Base-by-base conservation (phyloP, 2,888 invertebrate genomes). In the Drosophila cognata region DNA sequence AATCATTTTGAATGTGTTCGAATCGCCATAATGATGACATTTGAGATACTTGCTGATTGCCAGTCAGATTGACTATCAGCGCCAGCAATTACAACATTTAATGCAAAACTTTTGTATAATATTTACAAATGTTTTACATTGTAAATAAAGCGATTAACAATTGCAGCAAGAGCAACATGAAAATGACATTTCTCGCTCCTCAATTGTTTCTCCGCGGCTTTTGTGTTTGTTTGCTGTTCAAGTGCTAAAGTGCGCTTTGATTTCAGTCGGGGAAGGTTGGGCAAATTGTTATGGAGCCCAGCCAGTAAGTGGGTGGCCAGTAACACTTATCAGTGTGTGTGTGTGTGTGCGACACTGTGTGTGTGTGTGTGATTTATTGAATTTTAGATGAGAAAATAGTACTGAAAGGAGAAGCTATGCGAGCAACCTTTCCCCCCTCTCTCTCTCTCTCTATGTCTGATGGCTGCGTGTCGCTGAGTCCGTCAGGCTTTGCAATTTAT, bases 321-420 rank as follows among this genome's bases (percentile, higher is more conserved):
- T 53, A 35, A 69, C 76, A 81, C 63, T 74, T 71, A 74, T 84
- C 74, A 69, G 66, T 61, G 53, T 55, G 5, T 64, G 28, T 43
- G 16, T 63, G 50, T 61, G 73, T 67, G 78, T 69, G 56, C 21
- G 21, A 21, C 21, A 21, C 21, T 53, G 61, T 61, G 75, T 70
- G 77, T 77, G 82, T 57, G 56, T 60, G 53, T 77, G 82, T 91
- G 91, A 89, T 90, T 91, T 89, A 91, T 87, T 90, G 91, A 86
- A 90, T 89, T 88, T 90, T 87, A 82, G 79, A 90, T 91, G 91
- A 84, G 78, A 65, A 68, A 38, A 25, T 29, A 46, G 74, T 72
- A 50, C 52, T 48, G 81, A 88, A 83, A 77, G 87, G 76, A 81
- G 74, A 71, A 84, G 79, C 84, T n/a, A 38, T 55, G 36, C 55